Evolutionary conservation across 2,888 invertebrate species (phyloP).

Genomic region (Acanthopleura granulata): DNA sequence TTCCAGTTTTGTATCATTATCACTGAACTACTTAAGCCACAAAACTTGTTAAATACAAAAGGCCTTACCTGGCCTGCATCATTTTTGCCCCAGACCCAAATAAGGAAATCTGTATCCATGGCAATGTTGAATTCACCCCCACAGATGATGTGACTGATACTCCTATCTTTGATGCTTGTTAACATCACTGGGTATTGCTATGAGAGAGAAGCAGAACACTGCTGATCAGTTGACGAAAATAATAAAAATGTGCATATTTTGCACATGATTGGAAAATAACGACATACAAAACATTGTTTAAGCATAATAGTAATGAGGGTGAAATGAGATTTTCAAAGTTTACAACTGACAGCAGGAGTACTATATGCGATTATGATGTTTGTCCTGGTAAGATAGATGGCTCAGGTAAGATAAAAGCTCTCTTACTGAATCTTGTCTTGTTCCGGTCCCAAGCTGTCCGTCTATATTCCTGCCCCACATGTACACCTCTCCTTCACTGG

Average conservation of each 20-base stretch:
- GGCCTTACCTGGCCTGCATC: conserved; percentile 76
- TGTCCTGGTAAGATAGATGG: too few relatives aligned
- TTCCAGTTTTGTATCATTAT: too few relatives aligned
- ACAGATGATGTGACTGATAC: conserved; percentile 74
- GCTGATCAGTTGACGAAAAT: too few relatives aligned
- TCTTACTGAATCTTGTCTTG: conserved; percentile 55
- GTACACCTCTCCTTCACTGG: conserved; percentile 80
- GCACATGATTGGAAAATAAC: not conserved
- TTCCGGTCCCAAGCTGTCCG: conserved; percentile 86
- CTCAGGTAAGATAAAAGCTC: too few relatives aligned
- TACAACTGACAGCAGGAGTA: too few relatives aligned
- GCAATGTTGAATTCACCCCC: conserved; percentile 85
- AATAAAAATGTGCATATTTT: too few relatives aligned
- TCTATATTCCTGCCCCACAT: conserved; percentile 92
- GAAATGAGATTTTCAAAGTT: too few relatives aligned
- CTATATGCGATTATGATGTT: too few relatives aligned
- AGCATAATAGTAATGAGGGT: too few relatives aligned
- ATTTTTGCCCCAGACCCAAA: conserved; percentile 84
- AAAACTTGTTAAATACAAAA: too few relatives aligned
- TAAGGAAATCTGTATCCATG: conserved; percentile 75
- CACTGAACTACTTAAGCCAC: too few relatives aligned
- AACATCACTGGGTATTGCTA: conserved; percentile 62
- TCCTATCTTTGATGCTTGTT: conserved; percentile 56
- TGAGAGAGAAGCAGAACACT: conserved; percentile 27
- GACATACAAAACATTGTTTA: not conserved